Evolutionary conservation across 1,140 invertebrate genomes (phyloP).

Genomic region (Vanessa tameamea): DNA sequence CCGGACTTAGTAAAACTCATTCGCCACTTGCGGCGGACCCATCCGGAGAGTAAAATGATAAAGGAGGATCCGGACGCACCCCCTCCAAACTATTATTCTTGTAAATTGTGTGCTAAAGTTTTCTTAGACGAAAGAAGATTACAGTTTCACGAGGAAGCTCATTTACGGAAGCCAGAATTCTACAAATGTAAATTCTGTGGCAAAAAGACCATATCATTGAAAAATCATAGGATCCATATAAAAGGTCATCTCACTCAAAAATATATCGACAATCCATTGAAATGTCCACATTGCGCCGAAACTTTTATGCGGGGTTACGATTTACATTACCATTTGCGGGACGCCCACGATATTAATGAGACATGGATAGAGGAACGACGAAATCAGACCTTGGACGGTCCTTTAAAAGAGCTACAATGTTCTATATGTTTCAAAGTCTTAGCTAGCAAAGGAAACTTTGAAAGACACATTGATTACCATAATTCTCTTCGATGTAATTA

Average conservation of each 20-base stretch:
- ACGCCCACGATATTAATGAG: slow-evolving; percentile 69
- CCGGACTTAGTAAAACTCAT: slow-evolving; percentile 69
- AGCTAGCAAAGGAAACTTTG: slow-evolving; percentile 71
- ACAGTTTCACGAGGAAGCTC: slow-evolving; percentile 65
- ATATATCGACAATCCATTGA: slow-evolving; percentile 66
- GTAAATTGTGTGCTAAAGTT: slow-evolving; percentile 74
- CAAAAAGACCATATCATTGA: slow-evolving; percentile 71
- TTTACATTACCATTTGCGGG: slow-evolving; percentile 70
- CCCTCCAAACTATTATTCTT: slow-evolving; percentile 57
- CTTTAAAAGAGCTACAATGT: slow-evolving; percentile 73
- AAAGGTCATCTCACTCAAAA: slow-evolving; percentile 70
- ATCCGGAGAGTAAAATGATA: slow-evolving; percentile 78
- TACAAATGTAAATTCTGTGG: slow-evolving; percentile 78
- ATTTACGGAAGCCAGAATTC: slow-evolving; percentile 70
- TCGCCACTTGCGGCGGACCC: slow-evolving; percentile 66
- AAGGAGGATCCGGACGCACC: slow-evolving; percentile 76
- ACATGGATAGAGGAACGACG: slow-evolving; percentile 68
- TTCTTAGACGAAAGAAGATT: slow-evolving; percentile 69
- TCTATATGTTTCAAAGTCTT: slow-evolving; percentile 75
- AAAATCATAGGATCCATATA: slow-evolving; percentile 70
- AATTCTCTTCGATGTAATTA: slow-evolving; percentile 78
- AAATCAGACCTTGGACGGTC: slow-evolving; percentile 50
- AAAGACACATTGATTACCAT: slow-evolving; percentile 76
- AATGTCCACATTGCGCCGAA: slow-evolving; percentile 70
- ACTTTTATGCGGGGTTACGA: slow-evolving; percentile 68